Base-by-base conservation (phyloP, 2,888 invertebrate species). In the Rotaria sp. region DNA sequence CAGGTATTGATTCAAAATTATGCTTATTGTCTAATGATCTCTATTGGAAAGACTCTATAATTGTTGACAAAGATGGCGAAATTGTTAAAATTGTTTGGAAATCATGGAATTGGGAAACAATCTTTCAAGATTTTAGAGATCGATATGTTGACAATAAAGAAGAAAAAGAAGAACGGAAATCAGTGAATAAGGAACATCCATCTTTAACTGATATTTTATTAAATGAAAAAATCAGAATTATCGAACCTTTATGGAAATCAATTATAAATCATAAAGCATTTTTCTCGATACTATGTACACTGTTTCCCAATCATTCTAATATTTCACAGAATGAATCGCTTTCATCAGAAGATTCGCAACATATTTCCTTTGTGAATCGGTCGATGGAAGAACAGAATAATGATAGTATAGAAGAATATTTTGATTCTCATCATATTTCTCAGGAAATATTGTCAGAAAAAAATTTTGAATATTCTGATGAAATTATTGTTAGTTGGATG, bases 241-340 rank as follows among this genome's bases (percentile, higher is more conserved):
- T 80, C 15, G 75, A 80, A 45, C 75, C 75, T 24, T 45, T 80
- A 45, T 80, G 75, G 75, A 80, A 80, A 80, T 41, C 38, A 26
- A 80, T 80, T 26, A 30, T 24, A 38, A 45, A 41, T 45, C 41
- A 80, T 45, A 80, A 41, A 45, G 75, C 75, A 45, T 24, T 80
- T 45, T 45, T 80, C 45, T 41, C 75, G 26, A 26, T 45, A 26
- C n/a, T 80, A 80, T 45, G 26, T 18, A 24, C 11, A 8, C 45
- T 45, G 75, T 80, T 80, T 41, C 75, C 75, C 8, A 80, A 45
- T 41, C 41, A 80, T 80, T 26, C 41, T 41, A 24, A 41, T 80
- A 15, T 45, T 2, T 75, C 45, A 75, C 41, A 30, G 26, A 75
- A 38, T 41, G 75, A 45, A 26, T 75, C 45, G 75, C 21, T 26